These are phyloP conservation scores for Phortica variegata DNA, from an alignment of 1,140 invertebrate genomes.

Conservation along the genomic window DNA sequence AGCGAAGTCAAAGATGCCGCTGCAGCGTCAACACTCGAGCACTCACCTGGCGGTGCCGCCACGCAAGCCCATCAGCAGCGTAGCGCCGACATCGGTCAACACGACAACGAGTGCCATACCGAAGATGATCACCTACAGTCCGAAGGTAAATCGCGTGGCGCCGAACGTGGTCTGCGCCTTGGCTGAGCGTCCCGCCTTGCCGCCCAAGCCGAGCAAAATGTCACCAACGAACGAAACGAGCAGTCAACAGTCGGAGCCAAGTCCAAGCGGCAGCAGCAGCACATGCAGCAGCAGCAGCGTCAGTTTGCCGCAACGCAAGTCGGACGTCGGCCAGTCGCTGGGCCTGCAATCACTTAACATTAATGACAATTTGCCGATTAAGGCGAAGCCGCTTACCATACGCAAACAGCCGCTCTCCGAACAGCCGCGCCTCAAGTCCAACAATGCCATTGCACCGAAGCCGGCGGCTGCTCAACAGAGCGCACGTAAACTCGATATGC, in stretches of 20 bases:
- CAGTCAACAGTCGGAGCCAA: constrained; percentile 5
- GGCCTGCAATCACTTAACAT: constrained; percentile 48
- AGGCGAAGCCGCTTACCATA: constrained; percentile 75
- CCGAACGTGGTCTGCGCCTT: constrained; percentile 35
- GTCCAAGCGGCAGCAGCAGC: constrained; percentile 2
- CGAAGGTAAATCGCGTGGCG: constrained; percentile 53
- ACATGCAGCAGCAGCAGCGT: constrained; percentile 4
- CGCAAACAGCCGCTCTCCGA: constrained; percentile 75
- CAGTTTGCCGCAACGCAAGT: constrained; percentile 5
- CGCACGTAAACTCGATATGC: constrained; percentile 15
- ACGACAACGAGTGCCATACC: constrained; percentile 64
- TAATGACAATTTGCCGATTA: constrained; percentile 65
- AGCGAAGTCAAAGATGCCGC: constrained; percentile 40
- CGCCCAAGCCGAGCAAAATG: constrained; percentile 67
- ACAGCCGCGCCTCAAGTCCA: constrained; percentile 71
- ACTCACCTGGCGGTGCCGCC: constrained; percentile 54
- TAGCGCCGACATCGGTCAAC: constrained; percentile 73
- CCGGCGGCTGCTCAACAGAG: constrained; percentile 66
- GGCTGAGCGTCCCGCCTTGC: constrained; percentile 65
- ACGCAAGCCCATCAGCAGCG: constrained; percentile 78
- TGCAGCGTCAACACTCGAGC: constrained; percentile 33
- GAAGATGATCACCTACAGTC: constrained; percentile 69
- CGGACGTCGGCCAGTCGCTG: constrained; percentile 27
- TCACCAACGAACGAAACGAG: constrained; percentile 30
- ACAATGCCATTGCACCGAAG: constrained; percentile 66